Base-by-base conservation (phyloP, 2,797 vertebrate species). In the Gymnopithys bicolor region DNA sequence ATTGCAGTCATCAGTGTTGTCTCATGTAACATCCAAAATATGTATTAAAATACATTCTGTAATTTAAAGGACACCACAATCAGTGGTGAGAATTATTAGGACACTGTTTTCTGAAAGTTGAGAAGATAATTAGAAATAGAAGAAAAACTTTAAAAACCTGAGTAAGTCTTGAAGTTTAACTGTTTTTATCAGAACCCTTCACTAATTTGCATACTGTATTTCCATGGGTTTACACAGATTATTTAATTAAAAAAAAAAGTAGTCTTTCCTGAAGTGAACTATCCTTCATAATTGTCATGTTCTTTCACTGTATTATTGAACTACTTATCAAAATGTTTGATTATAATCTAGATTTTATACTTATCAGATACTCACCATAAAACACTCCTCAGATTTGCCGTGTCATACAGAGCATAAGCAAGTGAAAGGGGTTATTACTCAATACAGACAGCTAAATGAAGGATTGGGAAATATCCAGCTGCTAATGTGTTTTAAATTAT, bases 401-500 rank as follows among this genome's bases (percentile, higher is more conserved):
- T 73, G 55, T 68, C 39, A 60, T 48, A 52, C 8, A 58, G 45
- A 78, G 8, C 51, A 67, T 39, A 75, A 62, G 51, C 3, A 69
- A 87, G 32, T 70, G 48, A 84, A 93, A 95, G 51, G 30, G 35
- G 7, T 83, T 94, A 69, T 91, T 92, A 51, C 13, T 62, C 30
- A 86, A 45, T 25, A 32, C 39, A 80, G 75, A 70, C 39, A 85
- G 46, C 30, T 87, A 48, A 87, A 0, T 66, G 59, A 87, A 93
- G 32, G 68, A 75, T 2, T 95, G 52, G 43, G 77, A 92, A 95
- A 89, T 73, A 90, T 85, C 82, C 84, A 96, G 35, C 46, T 78
- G 66, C 33, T 95, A 95, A 95, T 92, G 81, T 91, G 66, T 87
- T 95, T 95, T 92, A 96, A 97, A 96, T 96, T 95, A 69, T 32